These are phyloP conservation scores for Mythimna vitellina DNA, from an alignment of 2,888 invertebrate species.

Conservation along the genomic window DNA sequence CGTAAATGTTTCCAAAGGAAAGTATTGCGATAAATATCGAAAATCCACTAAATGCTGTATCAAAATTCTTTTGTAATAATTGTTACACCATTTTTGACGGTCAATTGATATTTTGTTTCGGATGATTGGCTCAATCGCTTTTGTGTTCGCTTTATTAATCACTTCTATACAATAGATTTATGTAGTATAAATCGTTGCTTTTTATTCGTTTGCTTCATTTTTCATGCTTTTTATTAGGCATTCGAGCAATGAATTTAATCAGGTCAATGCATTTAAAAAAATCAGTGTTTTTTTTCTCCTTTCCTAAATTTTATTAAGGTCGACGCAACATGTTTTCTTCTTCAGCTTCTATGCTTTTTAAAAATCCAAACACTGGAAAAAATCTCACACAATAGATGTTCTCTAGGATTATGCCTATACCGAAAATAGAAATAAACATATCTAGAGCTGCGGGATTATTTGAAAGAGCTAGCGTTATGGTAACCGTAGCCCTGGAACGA, in stretches of 20 bases:
- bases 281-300: not conserved
- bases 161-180: slow-evolving; percentile 10
- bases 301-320: not conserved
- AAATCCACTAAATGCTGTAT: slow-evolving; percentile 22
- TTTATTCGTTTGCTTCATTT: slow-evolving; percentile 24
- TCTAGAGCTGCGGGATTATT: no score
- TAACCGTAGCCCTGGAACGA: no score
- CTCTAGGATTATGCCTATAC: no score
- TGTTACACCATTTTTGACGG: slow-evolving; percentile 46
- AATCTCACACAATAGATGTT: no score
- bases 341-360: not conserved
- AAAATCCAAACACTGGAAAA: not conserved
- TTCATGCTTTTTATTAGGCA: slow-evolving; percentile 27
- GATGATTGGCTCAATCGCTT: slow-evolving; percentile 32
- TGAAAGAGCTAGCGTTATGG: no score
- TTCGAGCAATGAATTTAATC: not conserved
- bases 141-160: slow-evolving; percentile 46
- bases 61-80: slow-evolving; percentile 45
- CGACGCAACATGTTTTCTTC: not conserved
- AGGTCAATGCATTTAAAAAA: not conserved
- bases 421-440: no score
- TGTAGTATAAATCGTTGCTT: not conserved
- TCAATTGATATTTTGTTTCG: slow-evolving; percentile 43
- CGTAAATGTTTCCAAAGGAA: slow-evolving; percentile 13
- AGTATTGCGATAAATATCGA: slow-evolving; percentile 19